A percentile compares a stretch with the other conserved stretches of the same genome.
Conservation (phyloP, 2,797 vertebrate genomes). For the Macropus fuliginosus region DNA sequence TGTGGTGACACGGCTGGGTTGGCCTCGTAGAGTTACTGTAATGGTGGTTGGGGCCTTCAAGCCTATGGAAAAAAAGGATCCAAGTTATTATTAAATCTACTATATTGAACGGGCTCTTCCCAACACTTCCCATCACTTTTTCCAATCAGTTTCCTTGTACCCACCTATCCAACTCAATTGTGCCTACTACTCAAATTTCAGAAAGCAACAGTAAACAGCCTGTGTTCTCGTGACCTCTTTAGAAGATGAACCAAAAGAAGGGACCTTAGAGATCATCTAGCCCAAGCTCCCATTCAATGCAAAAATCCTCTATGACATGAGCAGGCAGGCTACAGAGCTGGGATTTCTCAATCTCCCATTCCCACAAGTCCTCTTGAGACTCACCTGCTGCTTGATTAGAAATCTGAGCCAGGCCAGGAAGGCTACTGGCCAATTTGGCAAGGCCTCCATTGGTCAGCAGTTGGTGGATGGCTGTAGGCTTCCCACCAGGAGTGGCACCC, state of each 20-base stretch:
- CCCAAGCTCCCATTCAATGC: background rate
- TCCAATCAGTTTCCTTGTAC: background rate
- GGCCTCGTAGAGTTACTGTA: constrained; percentile 93
- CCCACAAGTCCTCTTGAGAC: constrained; percentile 67
- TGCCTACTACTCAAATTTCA: background rate
- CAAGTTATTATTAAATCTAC: background rate
- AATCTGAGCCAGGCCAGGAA: constrained; percentile 96
- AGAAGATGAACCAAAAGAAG: background rate
- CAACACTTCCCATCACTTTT: background rate
- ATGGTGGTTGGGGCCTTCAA: constrained; percentile 95
- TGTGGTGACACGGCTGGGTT: constrained; percentile 87
- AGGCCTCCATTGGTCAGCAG: constrained; percentile 95
- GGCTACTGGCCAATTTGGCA: constrained; percentile 94
- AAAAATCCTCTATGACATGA: background rate
- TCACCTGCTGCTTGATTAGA: constrained; percentile 94
- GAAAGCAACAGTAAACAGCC: constrained; percentile 49
- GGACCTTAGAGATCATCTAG: background rate
- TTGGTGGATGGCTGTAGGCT: constrained; percentile 96
- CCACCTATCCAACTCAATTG: constrained; percentile 27
- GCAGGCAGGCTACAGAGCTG: constrained; percentile 3
- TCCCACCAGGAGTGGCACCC: constrained; percentile 86
- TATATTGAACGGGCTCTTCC: background rate
- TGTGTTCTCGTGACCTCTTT: constrained; percentile 14
- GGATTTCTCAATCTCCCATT: background rate
- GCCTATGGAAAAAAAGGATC: constrained; percentile 77